A percentile compares a stretch with the other conserved stretches of the same genome.
Evolutionary conservation across 2,113 vertebrate species (phyloP).

Genomic region (Nothoprocta perdicaria): DNA sequence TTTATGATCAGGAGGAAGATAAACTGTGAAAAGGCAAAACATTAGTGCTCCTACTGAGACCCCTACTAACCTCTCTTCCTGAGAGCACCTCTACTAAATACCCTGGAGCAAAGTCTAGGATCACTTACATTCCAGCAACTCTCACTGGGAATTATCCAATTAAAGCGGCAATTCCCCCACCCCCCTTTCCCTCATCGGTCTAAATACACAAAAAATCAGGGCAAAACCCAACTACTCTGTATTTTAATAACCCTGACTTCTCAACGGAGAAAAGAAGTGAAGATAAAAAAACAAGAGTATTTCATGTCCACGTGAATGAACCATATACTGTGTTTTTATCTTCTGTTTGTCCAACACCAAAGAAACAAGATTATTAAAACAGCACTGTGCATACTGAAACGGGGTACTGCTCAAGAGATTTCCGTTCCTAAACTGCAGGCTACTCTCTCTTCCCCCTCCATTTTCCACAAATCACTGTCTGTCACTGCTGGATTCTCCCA

Average conservation of each 20-base stretch:
- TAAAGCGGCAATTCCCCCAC: slow-evolving; percentile 73
- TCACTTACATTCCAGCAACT: slow-evolving; percentile 75
- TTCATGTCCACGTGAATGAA: not conserved
- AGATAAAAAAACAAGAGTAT: not conserved
- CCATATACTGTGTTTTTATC: not conserved
- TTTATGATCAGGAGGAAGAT: slow-evolving; percentile 71
- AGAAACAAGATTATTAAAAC: slow-evolving; percentile 11
- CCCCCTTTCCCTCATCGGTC: slow-evolving; percentile 63
- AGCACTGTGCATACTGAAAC: not conserved
- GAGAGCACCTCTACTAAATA: slow-evolving; percentile 75
- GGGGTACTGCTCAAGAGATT: not conserved
- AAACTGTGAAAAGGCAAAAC: slow-evolving; percentile 78
- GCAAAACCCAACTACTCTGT: slow-evolving; percentile 34
- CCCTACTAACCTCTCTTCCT: slow-evolving; percentile 73
- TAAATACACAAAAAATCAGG: slow-evolving; percentile 41
- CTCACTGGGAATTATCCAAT: slow-evolving; percentile 78
- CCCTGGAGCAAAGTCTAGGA: slow-evolving; percentile 77
- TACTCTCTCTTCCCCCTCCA: not conserved
- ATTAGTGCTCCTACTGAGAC: slow-evolving; percentile 74
- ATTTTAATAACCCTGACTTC: slow-evolving; percentile 27
- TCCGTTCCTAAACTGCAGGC: not conserved
- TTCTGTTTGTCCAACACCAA: not conserved
- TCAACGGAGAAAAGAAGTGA: not conserved
- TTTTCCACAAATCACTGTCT: slow-evolving; percentile 4
- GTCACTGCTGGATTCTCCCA: slow-evolving; percentile 19